Evolutionary conservation across 2,113 vertebrate genomes (phyloP), one percentile per base, ranked within the genome.

Genomic region (Amblyopsis rosae): DNA sequence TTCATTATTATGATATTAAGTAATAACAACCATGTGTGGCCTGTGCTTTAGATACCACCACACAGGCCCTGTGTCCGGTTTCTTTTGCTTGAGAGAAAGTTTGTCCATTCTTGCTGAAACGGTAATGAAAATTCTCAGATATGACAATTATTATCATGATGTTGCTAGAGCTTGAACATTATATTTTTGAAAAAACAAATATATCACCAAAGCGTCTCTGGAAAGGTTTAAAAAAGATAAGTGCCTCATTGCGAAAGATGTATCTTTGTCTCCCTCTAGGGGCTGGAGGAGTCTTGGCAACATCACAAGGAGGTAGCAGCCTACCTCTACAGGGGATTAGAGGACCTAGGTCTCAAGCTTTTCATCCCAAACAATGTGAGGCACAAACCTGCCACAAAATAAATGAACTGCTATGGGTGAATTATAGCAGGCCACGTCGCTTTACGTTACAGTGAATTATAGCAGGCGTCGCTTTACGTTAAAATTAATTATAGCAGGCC

Each of bases 291-390:
- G 10, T 96, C 92, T 0, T 99, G 98, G 98, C 89, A 59, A 46
- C 86, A 74, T 3, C 96, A 99, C 79, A 90, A 9, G 1, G 92
- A 93, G 68, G 92, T 88, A 65, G 89, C 93, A 0, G 12, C 78
- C 0, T 92, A 91, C 32, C 84, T 99, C 19, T 93, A 96, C 47
- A 85, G 75, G 67, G 93, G 94, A 15, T 86, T 99, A 66, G 86
- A 88, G 4, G 90, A 90, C 54, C 69, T 99, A 69, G 98, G 96
- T 3, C 87, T 99, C 0, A 90, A 96, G 84, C 94, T 98, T 41
- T 99, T 98, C 0, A 92, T 99, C 73, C 92, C 94, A 72, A 93
- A 99, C 3, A 93, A 87, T 82, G 98, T 98, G 69, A 85, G 93
- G 2, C 7, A 3, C 12, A 73, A 55, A 62, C 16, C 19, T 9